Conservation (phyloP, 2,113 vertebrate genomes). For the Grammomys surdaster region DNA sequence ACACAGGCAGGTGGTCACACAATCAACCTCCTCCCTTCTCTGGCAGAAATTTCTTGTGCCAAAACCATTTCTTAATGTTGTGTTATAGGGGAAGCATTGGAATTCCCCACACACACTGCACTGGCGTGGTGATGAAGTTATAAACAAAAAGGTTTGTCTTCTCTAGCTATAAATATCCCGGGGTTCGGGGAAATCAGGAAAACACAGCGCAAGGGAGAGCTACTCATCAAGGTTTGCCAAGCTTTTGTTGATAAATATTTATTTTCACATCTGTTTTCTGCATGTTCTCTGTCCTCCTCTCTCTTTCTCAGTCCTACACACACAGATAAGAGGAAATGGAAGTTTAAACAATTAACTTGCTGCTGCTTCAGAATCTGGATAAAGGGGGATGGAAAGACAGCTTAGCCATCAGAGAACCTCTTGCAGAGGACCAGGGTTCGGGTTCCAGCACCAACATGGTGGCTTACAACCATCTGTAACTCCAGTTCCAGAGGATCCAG, state of each 20-base stretch:
- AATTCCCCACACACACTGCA: slow-evolving; percentile 14
- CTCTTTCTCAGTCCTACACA: background rate
- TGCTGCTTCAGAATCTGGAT: background rate
- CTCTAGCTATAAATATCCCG: slow-evolving; percentile 11
- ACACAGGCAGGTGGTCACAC: background rate
- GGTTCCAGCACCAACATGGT: background rate
- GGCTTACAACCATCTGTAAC: background rate
- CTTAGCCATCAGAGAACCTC: background rate
- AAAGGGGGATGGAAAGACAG: background rate
- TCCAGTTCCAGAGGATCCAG: background rate
- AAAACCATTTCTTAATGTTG: slow-evolving; percentile 78
- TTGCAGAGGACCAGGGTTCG: background rate
- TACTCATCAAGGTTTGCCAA: slow-evolving; percentile 50
- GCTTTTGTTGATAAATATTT: slow-evolving; percentile 64
- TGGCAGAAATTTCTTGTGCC: slow-evolving; percentile 79
- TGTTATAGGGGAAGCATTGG: background rate
- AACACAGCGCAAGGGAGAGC: background rate
- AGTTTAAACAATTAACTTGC: background rate
- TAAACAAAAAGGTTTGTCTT: slow-evolving; percentile 3
- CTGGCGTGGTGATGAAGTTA: background rate
- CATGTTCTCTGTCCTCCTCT: background rate
- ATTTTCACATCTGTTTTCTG: slow-evolving; percentile 71
- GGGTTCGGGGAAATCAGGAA: slow-evolving; percentile 20
- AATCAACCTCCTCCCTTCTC: slow-evolving; percentile 80
- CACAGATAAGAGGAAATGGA: slow-evolving; percentile 43